Conservation (phyloP, 1,140 invertebrate genomes). For the Brachystomella parvula region DNA sequence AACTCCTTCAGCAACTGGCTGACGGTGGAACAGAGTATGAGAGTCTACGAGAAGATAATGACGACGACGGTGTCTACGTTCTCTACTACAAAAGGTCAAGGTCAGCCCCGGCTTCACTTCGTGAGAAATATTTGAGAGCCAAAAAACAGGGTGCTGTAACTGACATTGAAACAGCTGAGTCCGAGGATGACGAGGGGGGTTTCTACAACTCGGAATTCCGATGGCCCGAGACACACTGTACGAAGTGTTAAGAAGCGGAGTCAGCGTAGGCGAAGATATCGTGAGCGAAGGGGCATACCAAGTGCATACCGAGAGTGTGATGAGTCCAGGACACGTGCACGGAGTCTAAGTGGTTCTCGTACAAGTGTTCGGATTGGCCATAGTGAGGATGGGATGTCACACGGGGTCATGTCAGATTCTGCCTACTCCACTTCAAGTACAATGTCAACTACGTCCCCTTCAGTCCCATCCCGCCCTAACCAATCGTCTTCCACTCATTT, state of each 20-base stretch:
- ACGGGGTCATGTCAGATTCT: too few species aligned
- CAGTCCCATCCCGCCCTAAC: background rate
- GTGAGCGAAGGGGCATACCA: background rate
- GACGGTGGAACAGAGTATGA: conserved; percentile 18
- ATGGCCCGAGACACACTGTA: conserved; percentile 23
- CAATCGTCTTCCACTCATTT: conserved; percentile 23
- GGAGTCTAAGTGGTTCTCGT: background rate
- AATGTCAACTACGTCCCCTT: background rate
- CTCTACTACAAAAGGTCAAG: conserved; percentile 28
- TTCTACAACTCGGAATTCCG: conserved; percentile 5
- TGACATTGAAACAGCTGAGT: background rate
- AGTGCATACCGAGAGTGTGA: background rate
- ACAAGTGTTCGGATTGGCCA: background rate
- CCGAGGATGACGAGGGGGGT: background rate
- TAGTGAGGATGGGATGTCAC: conserved; percentile 15
- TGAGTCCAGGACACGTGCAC: background rate
- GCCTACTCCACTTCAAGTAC: conserved; percentile 19
- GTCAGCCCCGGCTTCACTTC: conserved; percentile 25
- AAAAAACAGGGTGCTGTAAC: background rate
- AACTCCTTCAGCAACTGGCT: conserved; percentile 8
- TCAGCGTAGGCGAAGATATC: background rate
- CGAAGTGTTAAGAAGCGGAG: conserved; percentile 26
- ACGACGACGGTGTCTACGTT: conserved; percentile 30
- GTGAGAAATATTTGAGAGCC: background rate
- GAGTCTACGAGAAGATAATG: conserved; percentile 1